phyloP scores from a whole-genome alignment of 2,113 vertebrate genomes.

The Rostratula benghalensis region DNA sequence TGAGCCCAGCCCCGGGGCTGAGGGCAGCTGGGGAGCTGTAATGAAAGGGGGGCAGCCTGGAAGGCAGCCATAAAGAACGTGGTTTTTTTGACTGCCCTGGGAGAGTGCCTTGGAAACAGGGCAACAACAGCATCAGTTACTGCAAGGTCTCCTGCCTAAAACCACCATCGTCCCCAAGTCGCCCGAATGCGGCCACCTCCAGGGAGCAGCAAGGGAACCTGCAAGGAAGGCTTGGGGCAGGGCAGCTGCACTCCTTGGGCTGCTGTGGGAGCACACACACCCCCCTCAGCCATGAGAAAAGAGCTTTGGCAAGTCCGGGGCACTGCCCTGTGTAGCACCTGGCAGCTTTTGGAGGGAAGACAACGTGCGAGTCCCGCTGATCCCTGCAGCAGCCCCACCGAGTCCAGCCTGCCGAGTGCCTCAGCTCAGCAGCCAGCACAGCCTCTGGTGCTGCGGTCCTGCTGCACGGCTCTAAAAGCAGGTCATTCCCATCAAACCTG shows the following conservation, averaged over 20 bases:
- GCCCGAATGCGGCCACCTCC: rapidly evolving
- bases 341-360: neutral
- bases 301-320: neutral
- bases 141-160: neutral
- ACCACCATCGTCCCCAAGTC: neutral
- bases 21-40: neutral
- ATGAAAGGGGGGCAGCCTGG: neutral
- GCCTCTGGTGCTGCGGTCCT: rapidly evolving
- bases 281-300: neutral
- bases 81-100: neutral
- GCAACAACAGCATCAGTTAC: neutral
- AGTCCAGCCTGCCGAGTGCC: neutral
- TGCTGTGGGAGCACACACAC: neutral
- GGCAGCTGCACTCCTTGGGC: rapidly evolving
- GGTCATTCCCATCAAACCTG: neutral
- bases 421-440: neutral
- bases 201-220: neutral
- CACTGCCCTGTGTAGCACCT: neutral
- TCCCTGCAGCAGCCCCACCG: neutral
- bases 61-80: neutral
- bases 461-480: neutral
- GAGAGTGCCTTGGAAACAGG: neutral
- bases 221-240: neutral
- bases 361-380: rapidly evolving
- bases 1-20: neutral